A percentile compares a stretch with the other conserved stretches of the same genome.
These are phyloP conservation scores for Tetragnatha versicolor DNA, from an alignment of 1,140 invertebrate species.

Conservation along the genomic window DNA sequence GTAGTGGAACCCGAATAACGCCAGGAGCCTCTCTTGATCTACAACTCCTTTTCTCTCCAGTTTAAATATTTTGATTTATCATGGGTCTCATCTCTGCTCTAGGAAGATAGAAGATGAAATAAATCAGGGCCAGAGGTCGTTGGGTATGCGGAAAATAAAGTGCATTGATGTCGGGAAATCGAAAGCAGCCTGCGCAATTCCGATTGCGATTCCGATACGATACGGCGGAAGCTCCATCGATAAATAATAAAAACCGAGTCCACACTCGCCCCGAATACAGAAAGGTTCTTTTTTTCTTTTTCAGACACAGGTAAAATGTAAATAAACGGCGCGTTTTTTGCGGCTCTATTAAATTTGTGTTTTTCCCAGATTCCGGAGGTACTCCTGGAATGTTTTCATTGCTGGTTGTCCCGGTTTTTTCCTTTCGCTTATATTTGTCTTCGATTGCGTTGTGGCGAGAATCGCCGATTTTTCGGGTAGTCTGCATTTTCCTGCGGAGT, in stretches of 20 bases:
- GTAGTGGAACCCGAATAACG: no score
- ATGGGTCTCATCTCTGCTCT: neutral
- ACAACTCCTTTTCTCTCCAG: no score
- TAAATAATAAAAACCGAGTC: conserved; percentile 13
- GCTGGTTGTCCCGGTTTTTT: neutral
- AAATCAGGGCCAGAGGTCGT: neutral
- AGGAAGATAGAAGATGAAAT: neutral
- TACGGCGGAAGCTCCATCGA: conserved; percentile 30
- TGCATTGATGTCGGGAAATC: conserved; percentile 14
- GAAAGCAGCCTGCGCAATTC: conserved; percentile 15
- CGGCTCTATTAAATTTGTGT: conserved; percentile 27
- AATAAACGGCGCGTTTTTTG: conserved; percentile 36
- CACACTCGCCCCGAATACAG: conserved; percentile 24
- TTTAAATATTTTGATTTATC: conserved; percentile 40
- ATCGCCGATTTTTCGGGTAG: conserved; percentile 24
- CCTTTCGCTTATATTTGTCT: conserved; percentile 17
- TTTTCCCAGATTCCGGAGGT: conserved; percentile 12
- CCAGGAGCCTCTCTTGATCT: no score
- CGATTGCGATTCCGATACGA: conserved; percentile 31
- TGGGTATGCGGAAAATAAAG: neutral
- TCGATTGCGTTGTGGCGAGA: conserved; percentile 2
- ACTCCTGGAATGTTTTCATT: conserved; percentile 24
- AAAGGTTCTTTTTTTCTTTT: conserved; percentile 40
- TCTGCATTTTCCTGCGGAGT: neutral
- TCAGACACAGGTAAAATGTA: conserved; percentile 38